Percentiles rank a stretch among this genome's conserved stretches.
Conservation (phyloP, 2,797 vertebrate genomes). For the Hipposideros larvatus region DNA sequence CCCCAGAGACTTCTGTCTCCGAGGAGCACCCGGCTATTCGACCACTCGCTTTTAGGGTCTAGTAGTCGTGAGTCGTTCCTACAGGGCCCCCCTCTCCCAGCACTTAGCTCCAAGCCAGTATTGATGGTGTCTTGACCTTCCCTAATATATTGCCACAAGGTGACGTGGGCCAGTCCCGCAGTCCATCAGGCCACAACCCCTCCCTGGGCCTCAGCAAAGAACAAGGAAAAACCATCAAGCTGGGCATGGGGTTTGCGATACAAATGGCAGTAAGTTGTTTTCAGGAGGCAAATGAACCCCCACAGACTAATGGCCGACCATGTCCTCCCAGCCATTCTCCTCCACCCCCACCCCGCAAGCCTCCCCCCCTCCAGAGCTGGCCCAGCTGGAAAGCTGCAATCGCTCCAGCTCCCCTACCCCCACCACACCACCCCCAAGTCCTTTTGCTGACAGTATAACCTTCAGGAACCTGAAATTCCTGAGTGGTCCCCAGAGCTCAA, state of each 20-base stretch:
- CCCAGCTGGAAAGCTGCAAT: slow-evolving; percentile 74
- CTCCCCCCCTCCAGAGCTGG: slow-evolving; percentile 14
- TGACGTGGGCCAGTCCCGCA: neutral
- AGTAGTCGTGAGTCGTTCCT: neutral
- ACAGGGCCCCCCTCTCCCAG: slow-evolving; percentile 73
- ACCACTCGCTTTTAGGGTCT: slow-evolving; percentile 49
- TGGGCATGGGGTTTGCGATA: slow-evolving; percentile 69
- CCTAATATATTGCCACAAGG: slow-evolving; percentile 72
- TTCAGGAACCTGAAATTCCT: slow-evolving; percentile 92
- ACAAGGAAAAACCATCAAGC: slow-evolving; percentile 84
- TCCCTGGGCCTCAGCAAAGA: slow-evolving; percentile 72
- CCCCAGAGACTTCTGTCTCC: neutral
- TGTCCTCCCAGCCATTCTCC: neutral
- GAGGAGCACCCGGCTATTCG: neutral
- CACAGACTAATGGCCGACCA: slow-evolving; percentile 65
- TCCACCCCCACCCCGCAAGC: neutral
- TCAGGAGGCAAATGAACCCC: slow-evolving; percentile 70
- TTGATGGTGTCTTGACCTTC: slow-evolving; percentile 79
- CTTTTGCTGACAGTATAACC: slow-evolving; percentile 91
- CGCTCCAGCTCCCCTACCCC: slow-evolving; percentile 68
- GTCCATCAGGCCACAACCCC: slow-evolving; percentile 35
- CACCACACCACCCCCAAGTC: slow-evolving; percentile 75
- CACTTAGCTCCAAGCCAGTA: slow-evolving; percentile 82
- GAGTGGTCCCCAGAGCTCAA: slow-evolving; percentile 94
- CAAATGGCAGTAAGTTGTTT: slow-evolving; percentile 82